phyloP scores from a whole-genome alignment of 1,140 invertebrate species.

The Maniola jurtina region DNA sequence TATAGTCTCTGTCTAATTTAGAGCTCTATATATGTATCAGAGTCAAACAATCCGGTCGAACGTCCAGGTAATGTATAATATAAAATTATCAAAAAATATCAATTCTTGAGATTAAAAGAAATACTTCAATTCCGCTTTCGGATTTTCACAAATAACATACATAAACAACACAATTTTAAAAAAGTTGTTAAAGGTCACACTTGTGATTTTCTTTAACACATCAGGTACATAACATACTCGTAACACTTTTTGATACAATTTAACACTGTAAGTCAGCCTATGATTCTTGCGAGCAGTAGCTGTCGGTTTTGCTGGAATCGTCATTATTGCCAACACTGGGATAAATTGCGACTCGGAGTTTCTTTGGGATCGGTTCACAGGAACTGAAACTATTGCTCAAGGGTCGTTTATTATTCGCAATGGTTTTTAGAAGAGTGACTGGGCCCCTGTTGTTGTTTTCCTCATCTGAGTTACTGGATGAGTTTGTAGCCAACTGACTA shows the following conservation, averaged over 20 bases:
- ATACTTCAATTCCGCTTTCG: not conserved
- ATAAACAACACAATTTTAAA: not conserved
- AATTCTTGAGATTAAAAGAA: too few relatives aligned
- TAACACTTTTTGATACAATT: not conserved
- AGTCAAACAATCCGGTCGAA: too few relatives aligned
- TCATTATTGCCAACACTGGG: slow-evolving; percentile 34
- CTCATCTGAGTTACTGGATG: slow-evolving; percentile 40
- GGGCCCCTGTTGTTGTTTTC: slow-evolving; percentile 47
- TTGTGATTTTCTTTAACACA: not conserved
- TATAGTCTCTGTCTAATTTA: too few relatives aligned
- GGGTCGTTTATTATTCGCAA: slow-evolving; percentile 48
- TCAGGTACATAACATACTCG: not conserved
- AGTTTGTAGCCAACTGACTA: slow-evolving; percentile 35
- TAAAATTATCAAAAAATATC: too few relatives aligned
- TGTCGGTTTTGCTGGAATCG: slow-evolving; percentile 55
- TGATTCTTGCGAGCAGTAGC: slow-evolving; percentile 47
- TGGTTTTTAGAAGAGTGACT: slow-evolving; percentile 39
- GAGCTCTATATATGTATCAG: too few relatives aligned
- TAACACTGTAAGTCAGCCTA: not conserved
- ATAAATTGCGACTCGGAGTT: slow-evolving; percentile 37
- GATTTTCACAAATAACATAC: not conserved
- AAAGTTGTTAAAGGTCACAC: not conserved
- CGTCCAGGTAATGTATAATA: too few relatives aligned
- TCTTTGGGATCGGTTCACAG: slow-evolving; percentile 62
- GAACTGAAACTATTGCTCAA: slow-evolving; percentile 54